Conservation (phyloP, 2,888 invertebrate genomes). For the Eristalinus sepulchralis region DNA sequence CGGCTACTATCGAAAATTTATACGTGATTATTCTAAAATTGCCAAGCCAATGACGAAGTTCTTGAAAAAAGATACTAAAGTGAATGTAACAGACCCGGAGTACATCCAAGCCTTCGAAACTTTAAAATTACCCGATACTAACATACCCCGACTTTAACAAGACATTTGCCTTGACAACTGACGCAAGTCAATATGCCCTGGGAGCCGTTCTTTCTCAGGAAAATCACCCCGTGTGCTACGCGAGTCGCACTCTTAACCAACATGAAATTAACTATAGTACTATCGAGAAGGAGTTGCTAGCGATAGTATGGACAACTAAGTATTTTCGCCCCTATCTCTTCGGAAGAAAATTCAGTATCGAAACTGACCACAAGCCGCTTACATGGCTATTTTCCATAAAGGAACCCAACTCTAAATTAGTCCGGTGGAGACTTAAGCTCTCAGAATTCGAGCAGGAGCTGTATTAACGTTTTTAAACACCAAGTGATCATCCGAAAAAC, state of each 20-base stretch:
- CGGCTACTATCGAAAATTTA: conserved; percentile 11
- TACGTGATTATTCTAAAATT: background rate
- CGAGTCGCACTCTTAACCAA: conserved; percentile 16
- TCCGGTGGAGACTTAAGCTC: background rate
- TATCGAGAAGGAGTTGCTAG: background rate
- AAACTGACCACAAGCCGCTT: too few species aligned
- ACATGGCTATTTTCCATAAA: background rate
- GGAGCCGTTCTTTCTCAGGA: conserved; percentile 1
- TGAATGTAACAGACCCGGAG: background rate
- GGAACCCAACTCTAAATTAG: conserved; percentile 40
- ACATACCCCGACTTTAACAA: conserved; percentile 18
- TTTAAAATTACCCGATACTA: background rate
- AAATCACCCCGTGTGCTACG: conserved; percentile 1
- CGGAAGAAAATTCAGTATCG: too few species aligned
- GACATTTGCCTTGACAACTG: conserved; percentile 29
- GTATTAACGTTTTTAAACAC: background rate
- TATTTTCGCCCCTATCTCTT: too few species aligned
- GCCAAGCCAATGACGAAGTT: background rate
- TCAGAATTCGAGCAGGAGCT: background rate
- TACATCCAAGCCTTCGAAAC: background rate
- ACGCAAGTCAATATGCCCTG: background rate
- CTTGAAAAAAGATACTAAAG: background rate
- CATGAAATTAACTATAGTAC: background rate
- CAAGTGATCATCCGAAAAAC: background rate
- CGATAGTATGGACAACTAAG: too few species aligned